phyloP scores from a whole-genome alignment of 2,888 invertebrate species.

The Neoaliturus tenellus region DNA sequence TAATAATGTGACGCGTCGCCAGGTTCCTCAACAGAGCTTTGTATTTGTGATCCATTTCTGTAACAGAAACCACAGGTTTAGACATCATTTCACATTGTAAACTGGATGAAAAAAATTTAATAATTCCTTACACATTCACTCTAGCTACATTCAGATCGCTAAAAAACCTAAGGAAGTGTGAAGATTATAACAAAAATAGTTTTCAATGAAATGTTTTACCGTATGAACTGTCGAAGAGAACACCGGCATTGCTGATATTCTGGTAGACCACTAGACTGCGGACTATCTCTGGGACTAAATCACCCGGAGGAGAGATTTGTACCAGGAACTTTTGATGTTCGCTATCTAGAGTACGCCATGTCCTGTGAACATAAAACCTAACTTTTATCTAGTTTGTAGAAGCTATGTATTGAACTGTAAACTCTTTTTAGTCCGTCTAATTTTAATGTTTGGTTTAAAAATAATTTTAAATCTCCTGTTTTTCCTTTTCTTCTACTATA shows the following conservation, averaged over 20 bases:
- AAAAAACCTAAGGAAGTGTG: too few species aligned
- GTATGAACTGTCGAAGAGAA: constrained; percentile 92
- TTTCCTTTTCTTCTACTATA: too few species aligned
- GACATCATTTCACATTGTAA: too few species aligned
- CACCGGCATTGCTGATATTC: constrained; percentile 94
- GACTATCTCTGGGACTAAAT: constrained; percentile 89
- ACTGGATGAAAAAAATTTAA: too few species aligned
- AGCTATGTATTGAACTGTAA: too few species aligned
- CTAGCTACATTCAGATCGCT: too few species aligned
- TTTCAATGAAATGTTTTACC: constrained; percentile 74
- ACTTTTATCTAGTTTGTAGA: not conserved
- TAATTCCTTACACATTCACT: too few species aligned
- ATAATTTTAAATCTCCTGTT: too few species aligned
- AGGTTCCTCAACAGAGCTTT: constrained; percentile 93
- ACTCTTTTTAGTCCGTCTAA: too few species aligned
- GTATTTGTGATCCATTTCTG: constrained; percentile 96
- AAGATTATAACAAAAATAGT: too few species aligned
- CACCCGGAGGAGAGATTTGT: constrained; percentile 91
- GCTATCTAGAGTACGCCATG: constrained; percentile 83
- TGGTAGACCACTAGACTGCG: constrained; percentile 87
- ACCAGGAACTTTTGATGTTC: constrained; percentile 85
- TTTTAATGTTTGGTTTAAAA: too few species aligned
- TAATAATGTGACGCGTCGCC: constrained; percentile 92
- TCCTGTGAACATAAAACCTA: not conserved
- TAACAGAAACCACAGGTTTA: constrained; percentile 65